Percentiles rank a stretch among this genome's conserved stretches.
phyloP scores from a whole-genome alignment of 37 sponge, comb jelly and placozoan genomes.

The Ephydatia muelleri region DNA sequence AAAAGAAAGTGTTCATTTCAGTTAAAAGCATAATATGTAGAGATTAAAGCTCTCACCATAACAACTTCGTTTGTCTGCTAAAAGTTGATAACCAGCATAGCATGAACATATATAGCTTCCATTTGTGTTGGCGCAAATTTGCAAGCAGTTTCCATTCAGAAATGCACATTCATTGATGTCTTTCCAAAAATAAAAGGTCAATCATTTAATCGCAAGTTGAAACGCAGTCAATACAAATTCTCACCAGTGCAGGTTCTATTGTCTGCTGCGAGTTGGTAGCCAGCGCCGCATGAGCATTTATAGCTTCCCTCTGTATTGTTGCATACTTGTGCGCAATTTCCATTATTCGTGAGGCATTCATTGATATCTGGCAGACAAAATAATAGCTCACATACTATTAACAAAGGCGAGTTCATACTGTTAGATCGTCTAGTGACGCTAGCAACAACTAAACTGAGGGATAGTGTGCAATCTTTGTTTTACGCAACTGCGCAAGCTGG shows the following conservation, averaged over 20 bases:
- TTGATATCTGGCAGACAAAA: neutral
- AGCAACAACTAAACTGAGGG: too few relatives aligned
- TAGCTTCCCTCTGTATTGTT: conserved; percentile 5
- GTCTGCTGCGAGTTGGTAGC: neutral
- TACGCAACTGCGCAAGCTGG: too few relatives aligned
- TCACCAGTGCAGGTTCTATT: neutral
- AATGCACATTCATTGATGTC: neutral
- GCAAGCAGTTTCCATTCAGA: neutral
- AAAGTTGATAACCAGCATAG: neutral
- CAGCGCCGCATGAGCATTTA: neutral
- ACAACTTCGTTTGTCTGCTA: neutral
- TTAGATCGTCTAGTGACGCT: too few relatives aligned
- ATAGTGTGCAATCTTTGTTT: too few relatives aligned
- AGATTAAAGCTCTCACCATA: too few relatives aligned
- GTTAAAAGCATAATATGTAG: too few relatives aligned
- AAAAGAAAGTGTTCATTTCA: too few relatives aligned
- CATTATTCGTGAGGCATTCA: conserved; percentile 1
- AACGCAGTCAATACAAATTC: neutral
- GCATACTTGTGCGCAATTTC: neutral
- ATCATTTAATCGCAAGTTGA: too few relatives aligned
- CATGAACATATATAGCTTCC: neutral
- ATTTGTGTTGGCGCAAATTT: neutral
- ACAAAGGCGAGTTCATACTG: too few relatives aligned
- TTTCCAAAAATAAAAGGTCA: neutral
- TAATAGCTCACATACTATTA: too few relatives aligned